A percentile compares a stretch with the other conserved stretches of the same genome.
These are phyloP conservation scores for Equus przewalskii DNA, from an alignment of 2,113 vertebrate species.

Conservation along the genomic window DNA sequence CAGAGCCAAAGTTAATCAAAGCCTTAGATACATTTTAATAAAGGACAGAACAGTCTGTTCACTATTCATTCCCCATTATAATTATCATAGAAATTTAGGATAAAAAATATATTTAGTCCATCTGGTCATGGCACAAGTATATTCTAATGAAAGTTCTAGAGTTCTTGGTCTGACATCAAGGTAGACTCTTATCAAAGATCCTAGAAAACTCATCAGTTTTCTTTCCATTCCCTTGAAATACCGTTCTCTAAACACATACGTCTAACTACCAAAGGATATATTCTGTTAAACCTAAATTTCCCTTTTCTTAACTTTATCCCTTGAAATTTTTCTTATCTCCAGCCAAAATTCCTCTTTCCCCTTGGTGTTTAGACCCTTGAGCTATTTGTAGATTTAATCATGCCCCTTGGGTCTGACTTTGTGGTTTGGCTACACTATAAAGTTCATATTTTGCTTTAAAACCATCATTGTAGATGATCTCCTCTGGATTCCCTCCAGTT, in stretches of 20 bases:
- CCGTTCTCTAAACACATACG: constrained; percentile 35
- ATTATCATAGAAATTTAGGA: constrained; percentile 52
- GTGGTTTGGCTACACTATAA: constrained; percentile 82
- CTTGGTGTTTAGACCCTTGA: constrained; percentile 76
- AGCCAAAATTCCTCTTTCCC: constrained; percentile 81
- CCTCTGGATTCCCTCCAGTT: constrained; percentile 71
- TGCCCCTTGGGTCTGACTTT: constrained; percentile 75
- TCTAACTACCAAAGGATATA: constrained; percentile 68
- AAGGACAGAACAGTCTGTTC: constrained; percentile 53
- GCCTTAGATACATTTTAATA: constrained; percentile 57
- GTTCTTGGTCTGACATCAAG: constrained; percentile 62
- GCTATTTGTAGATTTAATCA: constrained; percentile 81
- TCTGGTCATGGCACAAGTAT: constrained; percentile 50
- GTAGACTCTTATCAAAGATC: constrained; percentile 51
- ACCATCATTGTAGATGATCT: constrained; percentile 74
- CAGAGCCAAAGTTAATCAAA: constrained; percentile 48
- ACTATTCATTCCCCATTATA: constrained; percentile 14
- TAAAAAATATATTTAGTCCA: constrained; percentile 56
- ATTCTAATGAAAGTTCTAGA: constrained; percentile 64
- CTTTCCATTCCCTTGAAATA: constrained; percentile 55
- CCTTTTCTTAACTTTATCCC: constrained; percentile 73
- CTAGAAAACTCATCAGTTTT: constrained; percentile 57
- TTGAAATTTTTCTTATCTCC: constrained; percentile 72
- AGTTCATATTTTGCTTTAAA: constrained; percentile 79
- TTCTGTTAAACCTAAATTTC: constrained; percentile 76